These are phyloP conservation scores for Australoheros scitulus DNA, from an alignment of 2,113 vertebrate species.

Conservation along the genomic window DNA sequence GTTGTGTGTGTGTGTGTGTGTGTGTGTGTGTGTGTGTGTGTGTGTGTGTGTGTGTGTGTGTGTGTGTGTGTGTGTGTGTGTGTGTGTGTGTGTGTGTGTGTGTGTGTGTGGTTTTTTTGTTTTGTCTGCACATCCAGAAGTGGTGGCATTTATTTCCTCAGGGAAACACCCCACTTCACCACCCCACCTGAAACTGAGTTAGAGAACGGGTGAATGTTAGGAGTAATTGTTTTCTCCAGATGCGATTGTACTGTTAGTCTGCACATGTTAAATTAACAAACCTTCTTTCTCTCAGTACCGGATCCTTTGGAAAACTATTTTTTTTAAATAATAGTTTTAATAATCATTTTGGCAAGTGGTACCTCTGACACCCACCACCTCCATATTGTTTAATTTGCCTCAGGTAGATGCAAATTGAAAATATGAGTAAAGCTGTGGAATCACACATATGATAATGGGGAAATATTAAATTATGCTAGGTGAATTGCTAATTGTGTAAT, in stretches of 20 bases:
- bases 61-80: background rate
- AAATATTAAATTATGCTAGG: conserved; percentile 15
- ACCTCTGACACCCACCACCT: background rate
- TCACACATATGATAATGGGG: conserved; percentile 23
- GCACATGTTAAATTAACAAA: conserved; percentile 35
- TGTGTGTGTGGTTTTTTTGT: background rate
- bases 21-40: background rate
- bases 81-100: background rate
- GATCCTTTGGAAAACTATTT: conserved; percentile 19
- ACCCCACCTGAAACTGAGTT: conserved; percentile 20
- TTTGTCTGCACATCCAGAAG: background rate
- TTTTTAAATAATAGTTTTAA: conserved; percentile 25
- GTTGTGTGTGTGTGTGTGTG: background rate
- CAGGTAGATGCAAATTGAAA: conserved; percentile 43
- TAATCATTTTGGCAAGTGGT: conserved; percentile 38
- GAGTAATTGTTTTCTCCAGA: conserved; percentile 45
- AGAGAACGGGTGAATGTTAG: conserved; percentile 7
- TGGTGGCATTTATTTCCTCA: conserved; percentile 16
- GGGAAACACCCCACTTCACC: background rate
- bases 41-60: background rate
- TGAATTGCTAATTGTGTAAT: conserved; percentile 48
- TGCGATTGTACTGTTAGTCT: conserved; percentile 30
- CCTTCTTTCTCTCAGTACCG: background rate
- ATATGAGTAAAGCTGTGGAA: conserved; percentile 36
- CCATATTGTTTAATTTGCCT: conserved; percentile 31